A percentile compares a stretch with the other conserved stretches of the same genome.
Evolutionary conservation across 2,888 invertebrate genomes (phyloP).

Genomic region (Drosophila paramelanica): DNA sequence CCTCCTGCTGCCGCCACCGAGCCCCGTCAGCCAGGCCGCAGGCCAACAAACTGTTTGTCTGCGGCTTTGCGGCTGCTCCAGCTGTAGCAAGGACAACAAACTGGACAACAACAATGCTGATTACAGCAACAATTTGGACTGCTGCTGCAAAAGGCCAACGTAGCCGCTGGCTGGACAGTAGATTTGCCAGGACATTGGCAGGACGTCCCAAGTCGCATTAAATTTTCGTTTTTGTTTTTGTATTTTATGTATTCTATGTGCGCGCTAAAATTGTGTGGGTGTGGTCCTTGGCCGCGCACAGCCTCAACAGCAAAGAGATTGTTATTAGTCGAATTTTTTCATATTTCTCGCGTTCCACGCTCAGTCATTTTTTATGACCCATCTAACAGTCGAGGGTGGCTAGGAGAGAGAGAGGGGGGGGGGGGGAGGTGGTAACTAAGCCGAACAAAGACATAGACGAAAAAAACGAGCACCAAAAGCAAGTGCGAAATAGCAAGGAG

Average conservation of each 20-base stretch:
- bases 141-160: constrained; percentile 27
- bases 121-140: constrained; percentile 47
- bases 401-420: no score
- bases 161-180: constrained; percentile 14
- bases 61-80: constrained; percentile 57
- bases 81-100: constrained; percentile 32
- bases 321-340: constrained; percentile 61
- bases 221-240: constrained; percentile 2
- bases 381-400: constrained; percentile 8
- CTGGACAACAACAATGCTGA: constrained; percentile 47
- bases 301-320: constrained; percentile 38
- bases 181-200: constrained; percentile 29
- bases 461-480: not conserved
- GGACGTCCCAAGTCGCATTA: constrained; percentile 26
- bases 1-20: not conserved
- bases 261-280: constrained; percentile 65
- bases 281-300: constrained; percentile 28
- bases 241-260: constrained; percentile 21
- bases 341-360: constrained; percentile 55
- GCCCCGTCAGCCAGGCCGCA: constrained; percentile 3
- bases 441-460: constrained; percentile 4
- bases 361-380: constrained; percentile 46
- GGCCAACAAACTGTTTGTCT: constrained; percentile 58
- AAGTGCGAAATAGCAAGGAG: not conserved
- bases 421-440: constrained; percentile 1